A percentile compares a stretch with the other conserved stretches of the same genome.
These are phyloP conservation scores for Gryllus longicercus DNA, from an alignment of 2,888 invertebrate species.

Conservation along the genomic window DNA sequence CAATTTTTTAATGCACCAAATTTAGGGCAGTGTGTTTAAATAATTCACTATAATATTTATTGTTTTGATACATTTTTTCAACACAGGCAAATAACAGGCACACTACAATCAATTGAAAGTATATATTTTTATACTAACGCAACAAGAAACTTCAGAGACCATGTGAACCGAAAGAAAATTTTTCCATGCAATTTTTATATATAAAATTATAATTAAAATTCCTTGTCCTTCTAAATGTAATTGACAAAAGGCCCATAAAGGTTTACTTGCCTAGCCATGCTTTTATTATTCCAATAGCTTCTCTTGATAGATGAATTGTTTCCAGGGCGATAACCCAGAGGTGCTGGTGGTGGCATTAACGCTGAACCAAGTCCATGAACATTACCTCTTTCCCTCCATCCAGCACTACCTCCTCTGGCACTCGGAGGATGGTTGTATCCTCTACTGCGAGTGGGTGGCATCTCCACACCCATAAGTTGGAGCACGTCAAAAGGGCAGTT, in stretches of 20 bases:
- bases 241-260: neutral
- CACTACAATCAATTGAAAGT: no score
- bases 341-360: conserved; percentile 31
- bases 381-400: conserved; percentile 32
- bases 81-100: no score
- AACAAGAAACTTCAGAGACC: no score
- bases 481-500: conserved; percentile 28
- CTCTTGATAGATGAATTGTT: conserved; percentile 25
- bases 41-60: no score
- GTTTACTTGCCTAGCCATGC: neutral
- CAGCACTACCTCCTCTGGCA: conserved; percentile 30
- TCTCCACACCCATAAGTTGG: conserved; percentile 33
- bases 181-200: no score
- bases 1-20: no score
- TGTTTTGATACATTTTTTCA: no score
- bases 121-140: no score
- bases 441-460: conserved; percentile 33
- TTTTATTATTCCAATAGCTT: conserved; percentile 32
- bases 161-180: no score
- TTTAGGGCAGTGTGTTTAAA: no score
- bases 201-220: no score
- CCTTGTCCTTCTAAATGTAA: no score
- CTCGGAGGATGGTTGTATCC: conserved; percentile 28
- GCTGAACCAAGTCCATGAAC: conserved; percentile 22
- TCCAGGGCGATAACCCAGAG: conserved; percentile 27